Percentiles rank a stretch among this genome's conserved stretches.
Evolutionary conservation across 2,113 vertebrate species (phyloP).

Genomic region (Origma solitaria): DNA sequence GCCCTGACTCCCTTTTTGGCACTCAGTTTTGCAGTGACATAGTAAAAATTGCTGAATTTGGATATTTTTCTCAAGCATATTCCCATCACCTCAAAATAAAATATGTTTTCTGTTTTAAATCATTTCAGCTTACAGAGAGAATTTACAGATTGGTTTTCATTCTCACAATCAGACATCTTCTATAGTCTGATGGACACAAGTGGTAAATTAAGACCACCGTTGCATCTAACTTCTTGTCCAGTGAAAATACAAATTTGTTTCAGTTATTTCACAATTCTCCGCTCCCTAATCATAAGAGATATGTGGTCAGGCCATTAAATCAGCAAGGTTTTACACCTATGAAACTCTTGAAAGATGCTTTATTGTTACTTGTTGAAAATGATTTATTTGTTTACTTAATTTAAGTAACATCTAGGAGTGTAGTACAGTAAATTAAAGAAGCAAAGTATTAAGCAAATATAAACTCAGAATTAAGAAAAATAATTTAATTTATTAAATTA

Average conservation of each 20-base stretch:
- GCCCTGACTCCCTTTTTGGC: not conserved
- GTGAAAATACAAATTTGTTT: not conserved
- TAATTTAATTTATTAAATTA: not conserved
- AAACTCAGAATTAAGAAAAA: not conserved
- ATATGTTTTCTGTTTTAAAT: not conserved
- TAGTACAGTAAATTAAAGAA: not conserved
- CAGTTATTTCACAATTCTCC: not conserved
- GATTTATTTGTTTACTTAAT: not conserved
- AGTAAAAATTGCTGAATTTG: not conserved
- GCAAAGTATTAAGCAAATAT: not conserved
- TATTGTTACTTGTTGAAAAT: not conserved
- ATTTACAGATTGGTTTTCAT: not conserved
- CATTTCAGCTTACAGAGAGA: not conserved
- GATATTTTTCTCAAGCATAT: not conserved
- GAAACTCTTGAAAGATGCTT: not conserved
- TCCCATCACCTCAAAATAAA: not conserved
- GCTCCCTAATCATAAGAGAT: not conserved
- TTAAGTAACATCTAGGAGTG: not conserved
- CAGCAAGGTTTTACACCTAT: not conserved
- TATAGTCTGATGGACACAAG: not conserved
- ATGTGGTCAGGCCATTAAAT: not conserved
- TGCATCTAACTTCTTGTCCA: not conserved
- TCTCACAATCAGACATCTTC: not conserved
- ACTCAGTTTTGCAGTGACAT: not conserved
- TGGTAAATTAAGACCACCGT: not conserved